A percentile compares a stretch with the other conserved stretches of the same genome.
These are phyloP conservation scores for Mesaphorura yosii DNA, from an alignment of 1,140 invertebrate species.

Conservation along the genomic window DNA sequence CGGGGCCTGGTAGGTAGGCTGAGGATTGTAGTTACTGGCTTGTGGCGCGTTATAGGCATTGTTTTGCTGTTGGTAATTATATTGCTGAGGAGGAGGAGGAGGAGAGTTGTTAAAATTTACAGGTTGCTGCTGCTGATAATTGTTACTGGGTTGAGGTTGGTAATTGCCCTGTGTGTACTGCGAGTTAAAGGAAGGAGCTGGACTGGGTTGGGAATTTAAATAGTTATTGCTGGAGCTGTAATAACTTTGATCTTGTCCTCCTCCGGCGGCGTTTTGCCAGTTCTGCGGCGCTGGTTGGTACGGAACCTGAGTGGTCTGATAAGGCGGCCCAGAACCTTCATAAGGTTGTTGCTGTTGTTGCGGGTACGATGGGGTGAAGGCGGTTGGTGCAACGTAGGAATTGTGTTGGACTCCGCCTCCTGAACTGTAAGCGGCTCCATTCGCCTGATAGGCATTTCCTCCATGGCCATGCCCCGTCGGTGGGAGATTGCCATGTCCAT, in stretches of 20 bases:
- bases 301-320: not conserved
- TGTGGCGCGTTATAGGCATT: not conserved
- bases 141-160: not conserved
- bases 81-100: not conserved
- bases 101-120: not conserved
- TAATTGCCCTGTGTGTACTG: not conserved
- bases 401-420: constrained; percentile 13
- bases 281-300: constrained; percentile 3
- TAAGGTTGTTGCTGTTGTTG: constrained; percentile 4
- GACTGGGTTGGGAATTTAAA: not conserved
- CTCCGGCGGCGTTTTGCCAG: not conserved
- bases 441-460: constrained; percentile 19
- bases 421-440: constrained; percentile 27
- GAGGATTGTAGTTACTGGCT: not conserved
- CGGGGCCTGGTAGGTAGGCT: not conserved
- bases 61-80: not conserved
- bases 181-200: not conserved
- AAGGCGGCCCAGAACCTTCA: not conserved
- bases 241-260: not conserved
- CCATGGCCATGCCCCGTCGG: not conserved
- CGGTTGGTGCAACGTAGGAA: not conserved
- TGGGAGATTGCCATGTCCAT: not conserved
- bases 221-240: constrained; percentile 3
- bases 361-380: not conserved
- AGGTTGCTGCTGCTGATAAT: not conserved